These are phyloP conservation scores for Hyperoplus immaculatus DNA, from an alignment of 2,797 vertebrate species.

Conservation along the genomic window DNA sequence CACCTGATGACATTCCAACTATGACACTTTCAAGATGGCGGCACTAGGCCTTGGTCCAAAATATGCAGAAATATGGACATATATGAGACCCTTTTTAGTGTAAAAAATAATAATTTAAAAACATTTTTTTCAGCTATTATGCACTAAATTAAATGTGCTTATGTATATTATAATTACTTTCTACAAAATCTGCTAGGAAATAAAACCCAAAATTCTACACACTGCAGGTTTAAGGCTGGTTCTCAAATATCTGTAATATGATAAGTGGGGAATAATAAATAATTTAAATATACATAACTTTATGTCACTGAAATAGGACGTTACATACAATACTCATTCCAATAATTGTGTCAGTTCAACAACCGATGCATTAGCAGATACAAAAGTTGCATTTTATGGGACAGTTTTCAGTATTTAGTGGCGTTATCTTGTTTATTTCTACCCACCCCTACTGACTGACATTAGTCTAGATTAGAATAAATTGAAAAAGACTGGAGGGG, in stretches of 20 bases:
- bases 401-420: background rate
- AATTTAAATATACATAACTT: background rate
- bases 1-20: too few species aligned
- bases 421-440: background rate
- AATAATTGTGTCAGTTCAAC: slow-evolving; percentile 1
- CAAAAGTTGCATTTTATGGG: background rate
- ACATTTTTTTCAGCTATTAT: too few species aligned
- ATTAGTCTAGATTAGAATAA: background rate
- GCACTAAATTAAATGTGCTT: too few species aligned
- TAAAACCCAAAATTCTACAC: too few species aligned
- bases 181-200: too few species aligned
- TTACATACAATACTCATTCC: slow-evolving; percentile 6
- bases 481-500: background rate
- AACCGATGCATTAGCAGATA: background rate
- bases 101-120: too few species aligned
- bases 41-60: too few species aligned
- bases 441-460: background rate
- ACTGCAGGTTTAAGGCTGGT: background rate
- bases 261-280: background rate
- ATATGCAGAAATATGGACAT: too few species aligned
- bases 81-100: too few species aligned
- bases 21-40: too few species aligned
- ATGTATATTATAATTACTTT: too few species aligned
- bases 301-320: slow-evolving; percentile 7
- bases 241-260: background rate